Percentiles rank a stretch among this genome's conserved stretches.
phyloP scores from a whole-genome alignment of 2,888 invertebrate genomes.

The Pseudolycoriella hygida region DNA sequence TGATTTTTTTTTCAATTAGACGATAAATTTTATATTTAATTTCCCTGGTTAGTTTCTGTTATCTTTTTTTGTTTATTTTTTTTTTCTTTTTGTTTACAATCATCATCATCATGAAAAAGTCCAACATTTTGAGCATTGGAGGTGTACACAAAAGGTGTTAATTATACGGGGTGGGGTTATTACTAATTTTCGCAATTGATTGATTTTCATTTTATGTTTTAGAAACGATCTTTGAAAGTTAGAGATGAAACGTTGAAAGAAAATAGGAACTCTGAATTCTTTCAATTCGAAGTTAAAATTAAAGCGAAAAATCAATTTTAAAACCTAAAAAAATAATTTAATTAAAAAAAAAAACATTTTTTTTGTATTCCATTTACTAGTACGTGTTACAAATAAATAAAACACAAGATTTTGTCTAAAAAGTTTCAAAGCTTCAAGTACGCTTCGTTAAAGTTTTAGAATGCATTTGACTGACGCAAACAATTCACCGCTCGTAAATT shows the following conservation, averaged over 20 bases:
- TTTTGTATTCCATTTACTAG: background rate
- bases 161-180: background rate
- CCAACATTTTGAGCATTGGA: constrained; percentile 1
- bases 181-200: background rate
- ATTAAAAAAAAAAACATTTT: background rate
- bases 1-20: too few relatives aligned
- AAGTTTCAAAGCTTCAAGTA: too few relatives aligned
- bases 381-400: too few relatives aligned
- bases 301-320: background rate
- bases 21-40: too few relatives aligned
- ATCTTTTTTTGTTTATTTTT: too few relatives aligned
- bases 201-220: background rate
- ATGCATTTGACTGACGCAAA: too few relatives aligned
- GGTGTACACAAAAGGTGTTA: background rate
- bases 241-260: background rate
- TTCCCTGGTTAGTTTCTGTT: too few relatives aligned
- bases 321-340: background rate
- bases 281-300: background rate
- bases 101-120: background rate
- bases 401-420: too few relatives aligned
- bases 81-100: too few relatives aligned
- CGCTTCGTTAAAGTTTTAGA: too few relatives aligned
- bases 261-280: background rate
- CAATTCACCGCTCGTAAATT: too few relatives aligned
- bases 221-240: background rate